phyloP scores from a whole-genome alignment of 2,797 vertebrate species.

The Pipistrellus pipistrellus region DNA sequence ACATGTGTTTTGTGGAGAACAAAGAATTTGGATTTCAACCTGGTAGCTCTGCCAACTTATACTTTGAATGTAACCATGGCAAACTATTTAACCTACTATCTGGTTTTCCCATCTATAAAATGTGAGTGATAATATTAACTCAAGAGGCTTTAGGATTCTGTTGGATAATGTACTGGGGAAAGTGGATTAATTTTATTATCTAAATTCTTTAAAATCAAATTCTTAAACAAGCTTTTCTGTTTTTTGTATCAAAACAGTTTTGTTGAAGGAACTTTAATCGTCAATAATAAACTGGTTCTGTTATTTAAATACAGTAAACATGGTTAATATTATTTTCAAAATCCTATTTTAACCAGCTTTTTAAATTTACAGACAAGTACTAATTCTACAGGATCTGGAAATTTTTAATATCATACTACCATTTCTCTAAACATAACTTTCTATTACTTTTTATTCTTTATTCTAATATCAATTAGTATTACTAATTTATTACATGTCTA shows the following conservation, averaged over 20 bases:
- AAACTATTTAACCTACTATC: background rate
- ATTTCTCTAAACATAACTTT: background rate
- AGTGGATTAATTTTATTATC: background rate
- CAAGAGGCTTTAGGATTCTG: background rate
- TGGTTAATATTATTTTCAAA: background rate
- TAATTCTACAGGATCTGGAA: background rate
- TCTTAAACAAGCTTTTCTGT: background rate
- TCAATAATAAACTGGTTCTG: background rate
- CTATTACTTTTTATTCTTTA: background rate
- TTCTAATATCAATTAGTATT: background rate
- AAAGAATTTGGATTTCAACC: background rate
- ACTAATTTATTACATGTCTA: background rate
- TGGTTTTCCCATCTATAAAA: background rate
- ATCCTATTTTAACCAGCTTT: background rate
- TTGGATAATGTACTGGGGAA: background rate
- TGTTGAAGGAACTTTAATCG: conserved; percentile 6
- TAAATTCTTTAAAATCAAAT: conserved; percentile 37
- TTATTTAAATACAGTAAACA: conserved; percentile 38
- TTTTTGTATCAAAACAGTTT: conserved; percentile 3
- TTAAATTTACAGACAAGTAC: background rate
- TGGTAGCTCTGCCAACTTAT: background rate
- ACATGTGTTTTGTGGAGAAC: background rate
- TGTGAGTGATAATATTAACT: background rate
- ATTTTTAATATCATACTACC: background rate
- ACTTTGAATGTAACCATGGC: background rate